Conservation (phyloP, 2,113 vertebrate genomes). For the Centropristis striata region DNA sequence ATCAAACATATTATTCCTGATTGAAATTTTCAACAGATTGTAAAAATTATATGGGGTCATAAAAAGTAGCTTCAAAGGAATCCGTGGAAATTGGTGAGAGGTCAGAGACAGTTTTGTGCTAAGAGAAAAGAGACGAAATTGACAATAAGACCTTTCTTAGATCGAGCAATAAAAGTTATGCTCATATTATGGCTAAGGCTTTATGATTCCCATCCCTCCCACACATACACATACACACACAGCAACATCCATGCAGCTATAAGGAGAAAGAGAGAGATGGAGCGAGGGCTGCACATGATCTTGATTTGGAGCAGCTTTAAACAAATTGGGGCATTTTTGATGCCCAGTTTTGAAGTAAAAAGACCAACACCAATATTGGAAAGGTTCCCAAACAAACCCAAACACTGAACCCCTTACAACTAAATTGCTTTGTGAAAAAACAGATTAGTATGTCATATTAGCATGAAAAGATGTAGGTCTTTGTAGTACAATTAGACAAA, state of each 20-base stretch:
- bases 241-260: constrained; percentile 7
- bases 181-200: not conserved
- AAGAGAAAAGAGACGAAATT: constrained; percentile 11
- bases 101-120: constrained; percentile 34
- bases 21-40: constrained; percentile 26
- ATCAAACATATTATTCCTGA: constrained; percentile 14
- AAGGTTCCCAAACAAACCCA: constrained; percentile 41
- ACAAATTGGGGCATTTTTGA: constrained; percentile 54
- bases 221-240: constrained; percentile 12
- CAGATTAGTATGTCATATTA: constrained; percentile 19
- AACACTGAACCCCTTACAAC: constrained; percentile 4
- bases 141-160: constrained; percentile 29
- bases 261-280: not conserved
- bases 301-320: constrained; percentile 60
- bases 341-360: constrained; percentile 52
- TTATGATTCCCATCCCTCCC: constrained; percentile 7
- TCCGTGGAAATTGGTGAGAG: not conserved
- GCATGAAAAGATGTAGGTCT: constrained; percentile 25
- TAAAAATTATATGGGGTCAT: constrained; percentile 15
- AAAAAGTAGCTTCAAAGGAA: constrained; percentile 25
- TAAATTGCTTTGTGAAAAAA: constrained; percentile 9
- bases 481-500: constrained; percentile 19
- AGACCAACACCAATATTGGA: constrained; percentile 45
- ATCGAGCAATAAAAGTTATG: constrained; percentile 21
- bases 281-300: constrained; percentile 46